Evolutionary conservation across 2,888 invertebrate species (phyloP), one percentile per base, ranked within the genome.

Genomic region (Drosophila villosipedis): DNA sequence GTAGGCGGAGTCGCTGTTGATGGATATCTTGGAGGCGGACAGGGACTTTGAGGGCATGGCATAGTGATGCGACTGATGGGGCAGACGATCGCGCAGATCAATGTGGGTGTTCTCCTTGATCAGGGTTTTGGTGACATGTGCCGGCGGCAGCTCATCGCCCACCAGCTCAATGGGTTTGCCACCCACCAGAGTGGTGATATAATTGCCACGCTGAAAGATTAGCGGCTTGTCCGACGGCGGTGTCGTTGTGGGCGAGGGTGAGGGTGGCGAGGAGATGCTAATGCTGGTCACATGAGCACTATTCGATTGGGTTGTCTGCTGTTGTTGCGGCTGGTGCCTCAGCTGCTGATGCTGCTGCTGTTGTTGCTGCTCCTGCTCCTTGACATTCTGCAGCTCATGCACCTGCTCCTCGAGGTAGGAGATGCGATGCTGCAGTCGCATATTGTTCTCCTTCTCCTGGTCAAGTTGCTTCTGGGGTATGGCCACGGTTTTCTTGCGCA

Each of bases 351-450:
- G 47, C 43, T 14, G 52, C 52, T 78, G 84, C 16, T 75, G 50
- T 1, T 67, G 76, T 1, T 68, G 73, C 0, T 78, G 72, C 12
- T 80, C 84, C 9, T 86, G 90, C 33, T 92, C 92, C 76, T 93
- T 93, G 3, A 84, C 82, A 3, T 78, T 92, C 63, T 95, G 94
- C 16, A 96, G 92, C 82, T 96, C 95, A 0, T 94, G 94, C 78
- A 97, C 97, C 93, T 97, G 97, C 91, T 98, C 97, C 93, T 98
- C 98, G 68, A 98, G 94, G 93, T 98, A 98, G 3, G 97, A 97
- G 89, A 98, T 98, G 81, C 98, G 95, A 93, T 98, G 98, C 19
- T 97, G 97, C 71, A 98, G 94, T 60, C 97, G 94, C 73, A 97
- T 95, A 94, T 97, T 97, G 93, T 97, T 97, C 30, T 96, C 95